Conservation (phyloP, 2,888 invertebrate genomes). For the Diaprepes abbreviatus region DNA sequence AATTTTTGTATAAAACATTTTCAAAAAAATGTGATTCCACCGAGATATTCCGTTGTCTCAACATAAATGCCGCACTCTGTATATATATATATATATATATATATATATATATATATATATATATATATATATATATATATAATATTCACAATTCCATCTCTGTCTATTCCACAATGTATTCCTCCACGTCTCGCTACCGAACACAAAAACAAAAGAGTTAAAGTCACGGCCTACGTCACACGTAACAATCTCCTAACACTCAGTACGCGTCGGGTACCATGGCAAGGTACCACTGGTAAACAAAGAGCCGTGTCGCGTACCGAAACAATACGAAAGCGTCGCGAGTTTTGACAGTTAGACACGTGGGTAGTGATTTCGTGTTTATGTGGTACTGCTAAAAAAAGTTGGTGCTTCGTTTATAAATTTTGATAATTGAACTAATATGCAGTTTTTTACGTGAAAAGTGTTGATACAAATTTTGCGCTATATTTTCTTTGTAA, state of each 20-base stretch:
- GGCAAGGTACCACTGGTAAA: conserved; percentile 21
- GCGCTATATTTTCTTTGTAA: no score
- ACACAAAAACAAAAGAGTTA: conserved; percentile 39
- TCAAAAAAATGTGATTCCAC: no score
- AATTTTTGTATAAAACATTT: no score
- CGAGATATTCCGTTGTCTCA: no score
- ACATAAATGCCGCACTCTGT: no score
- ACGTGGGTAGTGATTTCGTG: conserved; percentile 21
- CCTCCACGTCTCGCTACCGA: conserved; percentile 33
- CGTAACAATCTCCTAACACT: conserved; percentile 16
- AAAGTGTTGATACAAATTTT: no score
- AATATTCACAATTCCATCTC: conserved; percentile 15
- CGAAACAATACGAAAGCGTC: conserved; percentile 23
- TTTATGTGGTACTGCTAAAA: not conserved
- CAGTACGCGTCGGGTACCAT: conserved; percentile 37
- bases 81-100: no score
- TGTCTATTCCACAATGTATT: conserved; percentile 11
- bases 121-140: no score
- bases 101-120: no score
- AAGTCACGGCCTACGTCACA: conserved; percentile 27
- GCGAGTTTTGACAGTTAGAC: conserved; percentile 24
- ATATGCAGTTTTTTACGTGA: no score
- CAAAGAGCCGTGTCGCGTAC: conserved; percentile 23
- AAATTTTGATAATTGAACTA: no score
- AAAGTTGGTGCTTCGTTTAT: not conserved